These are phyloP conservation scores for Nesometra sesokonis DNA, from an alignment of 35 echinoderm and acorn worm species.

Conservation along the genomic window DNA sequence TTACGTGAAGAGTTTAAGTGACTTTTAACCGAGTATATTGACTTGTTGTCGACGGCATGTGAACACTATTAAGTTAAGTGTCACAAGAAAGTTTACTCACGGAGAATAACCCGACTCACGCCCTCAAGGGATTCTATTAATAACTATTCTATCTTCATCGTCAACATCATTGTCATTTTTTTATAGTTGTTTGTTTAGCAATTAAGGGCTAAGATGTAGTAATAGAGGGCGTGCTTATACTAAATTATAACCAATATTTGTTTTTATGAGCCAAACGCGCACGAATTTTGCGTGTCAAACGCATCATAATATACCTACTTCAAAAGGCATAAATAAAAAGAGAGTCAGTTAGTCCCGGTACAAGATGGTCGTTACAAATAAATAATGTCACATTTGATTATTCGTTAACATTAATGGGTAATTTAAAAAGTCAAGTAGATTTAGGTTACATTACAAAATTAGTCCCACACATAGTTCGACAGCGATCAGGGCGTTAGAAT, in stretches of 20 bases:
- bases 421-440: too few relatives aligned
- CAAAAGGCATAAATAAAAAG: too few relatives aligned
- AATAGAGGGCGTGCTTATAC: neutral
- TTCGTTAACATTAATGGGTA: too few relatives aligned
- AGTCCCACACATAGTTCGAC: too few relatives aligned
- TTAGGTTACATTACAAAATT: too few relatives aligned
- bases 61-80: neutral
- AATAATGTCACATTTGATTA: too few relatives aligned
- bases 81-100: neutral
- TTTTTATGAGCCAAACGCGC: too few relatives aligned
- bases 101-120: neutral
- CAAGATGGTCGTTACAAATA: too few relatives aligned
- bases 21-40: neutral
- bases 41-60: neutral
- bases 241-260: neutral
- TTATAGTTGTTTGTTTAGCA: neutral
- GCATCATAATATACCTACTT: too few relatives aligned
- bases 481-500: too few relatives aligned
- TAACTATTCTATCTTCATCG: neutral
- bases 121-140: neutral
- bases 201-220: neutral
- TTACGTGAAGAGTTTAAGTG: neutral
- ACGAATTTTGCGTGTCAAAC: too few relatives aligned
- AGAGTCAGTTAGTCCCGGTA: too few relatives aligned
- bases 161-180: neutral